Evolutionary conservation across 2,888 invertebrate genomes (phyloP), one percentile per base, ranked within the genome.

Genomic region (Cynaeus angustus): DNA sequence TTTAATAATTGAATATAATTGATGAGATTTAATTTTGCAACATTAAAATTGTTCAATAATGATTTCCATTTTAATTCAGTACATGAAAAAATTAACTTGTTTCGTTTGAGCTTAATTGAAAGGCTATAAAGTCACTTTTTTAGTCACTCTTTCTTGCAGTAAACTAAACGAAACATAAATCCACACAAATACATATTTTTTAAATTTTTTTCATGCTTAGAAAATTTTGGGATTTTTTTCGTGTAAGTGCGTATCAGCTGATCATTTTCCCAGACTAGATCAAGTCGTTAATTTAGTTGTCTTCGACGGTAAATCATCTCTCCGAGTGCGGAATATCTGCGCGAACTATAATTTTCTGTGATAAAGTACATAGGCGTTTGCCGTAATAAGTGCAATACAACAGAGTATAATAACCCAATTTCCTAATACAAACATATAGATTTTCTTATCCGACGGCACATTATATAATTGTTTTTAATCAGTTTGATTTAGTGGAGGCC

Each of bases 391-490:
- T 59, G 46, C 59, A 59, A 59, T 37, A 59, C 59, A 59, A 59
- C 59, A 59, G 14, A 59, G 46, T 48, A 59, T 48, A 59, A 61
- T 61, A 50, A 61, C 61, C 48, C 61, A 61, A 61, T 61, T 61
- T 61, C 61, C 61, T 59, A 61, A 61, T 50, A 61, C 48, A 61
- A 61, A 61, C 65, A 65, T 53, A 65, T 65, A 65, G 53, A 65
- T 65, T 65, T 53, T 55, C 65, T 65, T 65, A 65, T 65, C 45
- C 30, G 30, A 33, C 28, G 43, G 53, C 53, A 55, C 53, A 41
- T 55, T 65, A 45, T 55, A 55, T 53, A 65, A 65, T 65, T 65
- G 65, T 66, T 66, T 66, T 66, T 66, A 66, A 66, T 66, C 55
- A 66, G 48, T 53, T 56, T 66, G 66, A 66, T 66, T 66, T 66